phyloP scores from a whole-genome alignment of 2,888 invertebrate genomes.

The Bimastos eiseni region DNA sequence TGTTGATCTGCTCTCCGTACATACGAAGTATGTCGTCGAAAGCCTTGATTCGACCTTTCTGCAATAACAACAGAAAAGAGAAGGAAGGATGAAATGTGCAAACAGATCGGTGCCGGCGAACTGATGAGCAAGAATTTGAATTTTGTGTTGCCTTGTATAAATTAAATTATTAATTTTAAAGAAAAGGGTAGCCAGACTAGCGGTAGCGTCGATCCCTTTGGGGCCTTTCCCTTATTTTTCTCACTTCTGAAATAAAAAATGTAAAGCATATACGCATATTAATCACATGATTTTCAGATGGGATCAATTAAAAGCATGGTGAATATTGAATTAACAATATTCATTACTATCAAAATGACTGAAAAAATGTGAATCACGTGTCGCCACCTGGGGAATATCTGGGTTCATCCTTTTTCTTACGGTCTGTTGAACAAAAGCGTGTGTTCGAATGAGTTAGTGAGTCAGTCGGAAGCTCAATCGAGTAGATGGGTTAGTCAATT shows the following conservation, averaged over 20 bases:
- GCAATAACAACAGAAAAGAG: not conserved
- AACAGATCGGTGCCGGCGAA: not conserved
- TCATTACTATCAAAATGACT: not conserved
- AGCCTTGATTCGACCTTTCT: constrained; percentile 32
- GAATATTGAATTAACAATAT: too few relatives aligned
- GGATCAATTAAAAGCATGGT: too few relatives aligned
- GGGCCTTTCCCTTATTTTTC: too few relatives aligned
- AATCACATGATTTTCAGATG: too few relatives aligned
- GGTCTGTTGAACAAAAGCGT: too few relatives aligned
- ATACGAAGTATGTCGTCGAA: constrained; percentile 31
- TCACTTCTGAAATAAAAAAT: too few relatives aligned
- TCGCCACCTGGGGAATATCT: not conserved
- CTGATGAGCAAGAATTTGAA: too few relatives aligned
- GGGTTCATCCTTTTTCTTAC: not conserved
- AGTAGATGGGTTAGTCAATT: too few relatives aligned
- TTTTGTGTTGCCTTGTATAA: not conserved
- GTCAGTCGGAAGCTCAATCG: not conserved
- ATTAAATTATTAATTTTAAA: too few relatives aligned
- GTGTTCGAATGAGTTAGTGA: not conserved
- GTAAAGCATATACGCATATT: too few relatives aligned
- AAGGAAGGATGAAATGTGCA: not conserved
- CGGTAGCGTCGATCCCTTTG: too few relatives aligned
- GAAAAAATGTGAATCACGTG: not conserved
- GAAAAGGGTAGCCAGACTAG: too few relatives aligned
- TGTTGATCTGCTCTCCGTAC: constrained; percentile 29